Evolutionary conservation across 2,113 vertebrate genomes (phyloP).

Genomic region (Dicaeum eximium): DNA sequence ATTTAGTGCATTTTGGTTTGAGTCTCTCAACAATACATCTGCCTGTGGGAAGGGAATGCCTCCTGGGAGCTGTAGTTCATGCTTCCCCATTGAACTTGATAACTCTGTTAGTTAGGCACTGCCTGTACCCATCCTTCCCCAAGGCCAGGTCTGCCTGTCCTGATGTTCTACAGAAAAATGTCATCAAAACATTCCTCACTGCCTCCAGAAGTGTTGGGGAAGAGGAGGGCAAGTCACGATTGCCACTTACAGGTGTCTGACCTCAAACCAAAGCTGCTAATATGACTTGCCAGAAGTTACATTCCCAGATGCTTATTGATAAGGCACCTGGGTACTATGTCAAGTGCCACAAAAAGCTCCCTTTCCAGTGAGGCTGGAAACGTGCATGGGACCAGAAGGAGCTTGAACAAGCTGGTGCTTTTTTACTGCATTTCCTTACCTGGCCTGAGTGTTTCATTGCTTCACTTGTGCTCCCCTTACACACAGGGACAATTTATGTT

Average conservation of each 20-base stretch:
- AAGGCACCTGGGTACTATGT: accelerated
- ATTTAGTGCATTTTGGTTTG: not conserved
- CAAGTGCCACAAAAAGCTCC: not conserved
- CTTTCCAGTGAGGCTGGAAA: not conserved
- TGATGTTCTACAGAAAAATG: not conserved
- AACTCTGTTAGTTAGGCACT: not conserved
- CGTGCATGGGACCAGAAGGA: accelerated
- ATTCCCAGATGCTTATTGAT: not conserved
- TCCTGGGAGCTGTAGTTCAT: slow-evolving; percentile 8
- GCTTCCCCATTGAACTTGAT: not conserved
- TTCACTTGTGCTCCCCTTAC: not conserved
- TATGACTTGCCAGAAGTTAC: not conserved
- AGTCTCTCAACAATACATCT: not conserved
- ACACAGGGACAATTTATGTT: not conserved
- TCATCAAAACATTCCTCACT: not conserved
- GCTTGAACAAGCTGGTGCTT: not conserved
- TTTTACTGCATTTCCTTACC: not conserved
- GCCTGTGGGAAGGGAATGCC: not conserved
- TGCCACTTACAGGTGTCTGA: not conserved
- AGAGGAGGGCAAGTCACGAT: not conserved
- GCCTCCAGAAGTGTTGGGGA: not conserved
- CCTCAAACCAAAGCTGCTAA: not conserved
- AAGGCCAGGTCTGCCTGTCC: not conserved
- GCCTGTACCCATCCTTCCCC: not conserved
- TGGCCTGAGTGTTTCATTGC: not conserved